Evolutionary conservation across 1,140 invertebrate genomes (phyloP).

Genomic region (Arctopsyche grandis): DNA sequence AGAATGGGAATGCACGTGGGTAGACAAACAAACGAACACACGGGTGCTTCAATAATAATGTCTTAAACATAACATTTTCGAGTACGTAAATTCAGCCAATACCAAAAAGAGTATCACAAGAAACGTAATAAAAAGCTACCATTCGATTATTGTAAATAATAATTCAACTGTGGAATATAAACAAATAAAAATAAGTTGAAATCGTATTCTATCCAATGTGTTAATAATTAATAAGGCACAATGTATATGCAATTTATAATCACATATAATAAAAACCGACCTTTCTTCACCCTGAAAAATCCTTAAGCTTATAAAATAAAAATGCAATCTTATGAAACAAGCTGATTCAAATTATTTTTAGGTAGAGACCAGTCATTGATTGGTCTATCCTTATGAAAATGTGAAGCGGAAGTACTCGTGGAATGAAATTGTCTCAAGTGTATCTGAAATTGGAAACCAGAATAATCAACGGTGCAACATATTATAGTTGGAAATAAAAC

Average conservation of each 20-base stretch:
- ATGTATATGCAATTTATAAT: not conserved
- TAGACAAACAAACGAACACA: too few species aligned
- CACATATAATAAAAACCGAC: not conserved
- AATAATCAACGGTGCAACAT: not conserved
- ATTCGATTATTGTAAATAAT: too few species aligned
- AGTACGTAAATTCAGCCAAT: too few species aligned
- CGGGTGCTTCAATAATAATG: too few species aligned
- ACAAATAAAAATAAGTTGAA: too few species aligned
- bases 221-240: not conserved
- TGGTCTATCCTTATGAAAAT: not conserved
- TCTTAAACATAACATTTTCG: too few species aligned
- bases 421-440: constrained; percentile 51
- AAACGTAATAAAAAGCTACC: too few species aligned
- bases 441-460: constrained; percentile 45
- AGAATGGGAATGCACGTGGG: too few species aligned
- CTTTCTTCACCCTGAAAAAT: not conserved
- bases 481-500: not conserved
- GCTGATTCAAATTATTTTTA: not conserved
- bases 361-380: not conserved
- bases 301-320: not conserved
- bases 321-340: not conserved
- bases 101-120: too few species aligned
- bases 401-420: constrained; percentile 35
- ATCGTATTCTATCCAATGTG: not conserved
- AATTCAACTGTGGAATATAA: not conserved